Base-by-base conservation (phyloP, 2,888 invertebrate species). In the Clepsis dumicolana region DNA sequence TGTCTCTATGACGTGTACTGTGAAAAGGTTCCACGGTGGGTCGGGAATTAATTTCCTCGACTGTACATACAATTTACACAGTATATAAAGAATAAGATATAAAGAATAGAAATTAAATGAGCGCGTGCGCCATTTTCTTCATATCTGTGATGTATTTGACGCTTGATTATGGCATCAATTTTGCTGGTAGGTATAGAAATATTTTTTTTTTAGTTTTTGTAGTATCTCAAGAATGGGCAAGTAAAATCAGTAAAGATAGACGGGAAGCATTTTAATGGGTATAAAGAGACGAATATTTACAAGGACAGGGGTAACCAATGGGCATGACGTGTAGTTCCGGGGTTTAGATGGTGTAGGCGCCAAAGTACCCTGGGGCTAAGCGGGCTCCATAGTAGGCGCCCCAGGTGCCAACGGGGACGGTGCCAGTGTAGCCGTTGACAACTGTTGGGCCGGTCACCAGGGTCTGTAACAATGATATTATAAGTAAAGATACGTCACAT, bases 401-500 rank as follows among this genome's bases (percentile, higher is more conserved):
- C 0, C 8, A 35, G 35, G 35, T 35, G 41, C 48, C 48, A 21
- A 48, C 48, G 5, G 48, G 48, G 48, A 21, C 18, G 48, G 48
- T 21, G 48, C 48, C 48, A 18, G 48, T 21, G 32, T 72, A 56
- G 21, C 82, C 85, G 73, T 92, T 90, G 61, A 88, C 82, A 1
- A 92, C 91, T 1, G 91, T 87, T 1, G 93, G 92, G 8, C 91
- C 91, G n/a, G 91, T 87, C 1, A 93, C 89, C 70, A 92, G 65
- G 72, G 91, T 90, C 93, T 93, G 82, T 4, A 76, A 79, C 24
- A 27, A 35, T 74, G 65, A 35, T n/a, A n/a, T n/a, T n/a, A n/a
- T n/a, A n/a, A n/a, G n/a, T n/a, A n/a, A n/a, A n/a, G n/a, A n/a
- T n/a, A n/a, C n/a, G n/a, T n/a, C n/a, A n/a, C n/a, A n/a, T n/a